Conservation (phyloP, 2,888 invertebrate genomes). For the Heliconius hortense region DNA sequence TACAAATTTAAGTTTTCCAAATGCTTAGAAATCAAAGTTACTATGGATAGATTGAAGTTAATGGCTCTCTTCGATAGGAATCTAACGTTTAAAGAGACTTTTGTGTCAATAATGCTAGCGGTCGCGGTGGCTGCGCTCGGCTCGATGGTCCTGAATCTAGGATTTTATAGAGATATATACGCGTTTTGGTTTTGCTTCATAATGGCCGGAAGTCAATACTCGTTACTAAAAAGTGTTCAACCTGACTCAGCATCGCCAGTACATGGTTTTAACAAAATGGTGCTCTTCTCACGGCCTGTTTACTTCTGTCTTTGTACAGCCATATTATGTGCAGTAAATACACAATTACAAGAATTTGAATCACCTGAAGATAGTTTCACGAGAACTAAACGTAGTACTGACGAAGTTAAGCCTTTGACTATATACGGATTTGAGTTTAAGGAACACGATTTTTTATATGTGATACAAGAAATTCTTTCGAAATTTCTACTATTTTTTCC, state of each 20-base stretch:
- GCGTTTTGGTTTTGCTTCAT: slow-evolving; percentile 98
- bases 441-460: slow-evolving; percentile 83
- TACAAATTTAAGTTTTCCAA: slow-evolving; percentile 89
- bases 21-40: slow-evolving; percentile 87
- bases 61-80: slow-evolving; percentile 97
- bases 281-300: slow-evolving; percentile 95
- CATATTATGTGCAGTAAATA: slow-evolving; percentile 74
- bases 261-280: slow-evolving; percentile 97
- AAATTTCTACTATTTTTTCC: slow-evolving; percentile 95
- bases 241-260: slow-evolving; percentile 99
- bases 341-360: slow-evolving; percentile 60
- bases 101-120: slow-evolving; percentile 91
- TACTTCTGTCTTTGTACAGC: slow-evolving; percentile 93
- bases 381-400: slow-evolving; percentile 60
- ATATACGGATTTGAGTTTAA: slow-evolving; percentile 76
- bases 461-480: slow-evolving; percentile 88
- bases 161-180: slow-evolving; percentile 95
- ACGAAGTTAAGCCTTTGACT: slow-evolving; percentile 60
- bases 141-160: slow-evolving; percentile 89
- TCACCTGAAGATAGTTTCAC: slow-evolving; percentile 52
- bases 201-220: slow-evolving; percentile 99
- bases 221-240: slow-evolving; percentile 97
- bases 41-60: slow-evolving; percentile 95
- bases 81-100: slow-evolving; percentile 89
- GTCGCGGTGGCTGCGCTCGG: slow-evolving; percentile 93